Evolutionary conservation across 37 sponge, comb jelly and placozoan species (phyloP).

Genomic region (Aplysina aerophoba): DNA sequence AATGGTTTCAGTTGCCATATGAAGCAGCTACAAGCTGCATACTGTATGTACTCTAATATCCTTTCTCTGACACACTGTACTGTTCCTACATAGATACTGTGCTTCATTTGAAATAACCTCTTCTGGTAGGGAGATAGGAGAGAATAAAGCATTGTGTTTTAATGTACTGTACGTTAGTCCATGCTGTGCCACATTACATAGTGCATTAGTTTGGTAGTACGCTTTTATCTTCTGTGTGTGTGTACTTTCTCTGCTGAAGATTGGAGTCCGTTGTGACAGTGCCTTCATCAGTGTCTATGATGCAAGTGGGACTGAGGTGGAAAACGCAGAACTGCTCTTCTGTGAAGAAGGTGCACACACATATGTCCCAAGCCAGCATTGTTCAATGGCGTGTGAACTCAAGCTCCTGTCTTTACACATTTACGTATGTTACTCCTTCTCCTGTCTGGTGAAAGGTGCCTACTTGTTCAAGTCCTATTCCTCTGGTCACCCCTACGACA

Average conservation of each 20-base stretch:
- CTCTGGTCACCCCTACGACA: slow-evolving; percentile 90
- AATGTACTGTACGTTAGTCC: too few relatives aligned
- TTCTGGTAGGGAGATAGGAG: too few relatives aligned
- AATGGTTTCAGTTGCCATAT: too few relatives aligned
- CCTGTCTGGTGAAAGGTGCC: slow-evolving; percentile 48
- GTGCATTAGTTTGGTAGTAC: too few relatives aligned
- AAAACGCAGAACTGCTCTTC: slow-evolving; percentile 74
- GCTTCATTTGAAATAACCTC: too few relatives aligned
- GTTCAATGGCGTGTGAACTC: not conserved
- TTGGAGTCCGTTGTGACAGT: slow-evolving; percentile 78
- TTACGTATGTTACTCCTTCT: not conserved
- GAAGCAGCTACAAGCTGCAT: too few relatives aligned
- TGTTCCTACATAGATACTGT: too few relatives aligned
- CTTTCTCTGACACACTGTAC: too few relatives aligned
- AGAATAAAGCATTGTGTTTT: too few relatives aligned
- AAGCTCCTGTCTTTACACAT: not conserved
- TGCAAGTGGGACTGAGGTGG: slow-evolving; percentile 68
- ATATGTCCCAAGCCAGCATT: not conserved
- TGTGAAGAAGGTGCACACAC: slow-evolving; percentile 72
- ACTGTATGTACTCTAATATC: too few relatives aligned
- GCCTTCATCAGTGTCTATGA: slow-evolving; percentile 71
- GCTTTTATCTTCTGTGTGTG: too few relatives aligned
- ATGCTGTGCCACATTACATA: too few relatives aligned
- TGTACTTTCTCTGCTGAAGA: slow-evolving; percentile 38
- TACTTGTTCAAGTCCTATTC: slow-evolving; percentile 80